These are phyloP conservation scores for Blastobasis lacticolella DNA, from an alignment of 2,888 invertebrate genomes.

Conservation along the genomic window DNA sequence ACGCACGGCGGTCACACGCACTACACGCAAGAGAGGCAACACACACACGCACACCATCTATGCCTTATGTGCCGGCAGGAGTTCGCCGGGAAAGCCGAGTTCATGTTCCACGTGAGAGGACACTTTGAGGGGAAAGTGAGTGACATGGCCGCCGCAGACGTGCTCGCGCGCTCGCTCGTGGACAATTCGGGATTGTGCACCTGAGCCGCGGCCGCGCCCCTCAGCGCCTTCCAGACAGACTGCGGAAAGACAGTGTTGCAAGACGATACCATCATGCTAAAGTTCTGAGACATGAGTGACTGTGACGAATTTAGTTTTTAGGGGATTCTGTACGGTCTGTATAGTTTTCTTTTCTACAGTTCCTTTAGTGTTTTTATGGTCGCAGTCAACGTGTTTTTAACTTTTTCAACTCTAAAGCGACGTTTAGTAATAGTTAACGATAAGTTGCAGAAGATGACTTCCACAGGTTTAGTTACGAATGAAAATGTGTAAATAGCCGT, in stretches of 20 bases:
- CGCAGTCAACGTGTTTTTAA: no score
- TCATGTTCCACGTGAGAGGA: conserved; percentile 80
- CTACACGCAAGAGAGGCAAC: conserved; percentile 61
- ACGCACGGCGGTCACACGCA: conserved; percentile 60
- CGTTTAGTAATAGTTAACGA: no score
- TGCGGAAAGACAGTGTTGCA: conserved; percentile 57
- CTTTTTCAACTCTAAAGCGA: no score
- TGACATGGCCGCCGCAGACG: conserved; percentile 68
- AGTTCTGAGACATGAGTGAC: conserved; percentile 42
- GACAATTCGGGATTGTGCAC: conserved; percentile 73
- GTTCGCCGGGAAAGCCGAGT: conserved; percentile 78
- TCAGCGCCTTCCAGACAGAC: conserved; percentile 53
- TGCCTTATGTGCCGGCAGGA: conserved; percentile 80
- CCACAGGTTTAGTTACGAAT: no score
- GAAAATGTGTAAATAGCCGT: no score
- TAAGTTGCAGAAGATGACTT: no score
- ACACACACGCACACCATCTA: conserved; percentile 68
- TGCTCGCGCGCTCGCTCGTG: conserved; percentile 65
- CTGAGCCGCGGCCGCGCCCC: conserved; percentile 64
- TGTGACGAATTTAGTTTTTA: neutral
- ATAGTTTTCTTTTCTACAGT: no score
- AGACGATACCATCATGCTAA: conserved; percentile 64
- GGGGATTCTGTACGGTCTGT: no score
- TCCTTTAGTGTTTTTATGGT: no score
- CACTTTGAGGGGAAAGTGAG: conserved; percentile 76